Base-by-base conservation (phyloP, 1,140 invertebrate species). In the Eriocheir sinensis region DNA sequence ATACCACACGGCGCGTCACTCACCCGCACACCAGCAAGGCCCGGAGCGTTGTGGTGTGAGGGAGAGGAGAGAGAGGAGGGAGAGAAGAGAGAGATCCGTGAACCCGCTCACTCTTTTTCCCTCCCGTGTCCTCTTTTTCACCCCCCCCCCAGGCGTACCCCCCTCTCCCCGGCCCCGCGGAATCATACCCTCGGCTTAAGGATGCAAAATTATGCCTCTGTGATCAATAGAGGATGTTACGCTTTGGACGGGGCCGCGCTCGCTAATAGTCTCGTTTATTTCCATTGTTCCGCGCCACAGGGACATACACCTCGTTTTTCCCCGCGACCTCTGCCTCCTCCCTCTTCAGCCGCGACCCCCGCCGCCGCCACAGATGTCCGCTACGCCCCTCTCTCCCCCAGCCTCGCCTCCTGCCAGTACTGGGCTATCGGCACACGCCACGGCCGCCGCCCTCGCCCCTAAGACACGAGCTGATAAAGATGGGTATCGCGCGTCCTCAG, bases 181-280 rank as follows among this genome's bases (percentile, higher is more conserved):
- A 95, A 95, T 95, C 95, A 95, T 95, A 95, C 95, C 95, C 94
- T 95, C 89, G 94, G 95, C 94, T 95, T 95, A 95, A 95, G 95
- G 95, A 95, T 95, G 95, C 95, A 95, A 95, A 95, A 95, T 95
- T 95, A 95, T 95, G 95, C 95, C 92, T 94, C 88, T 88, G 95
- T 95, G 95, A 95, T 95, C 95, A 95, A 95, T 95, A 95, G 95
- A 93, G 89, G 94, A 91, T 86, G 94, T 93, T 91, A 95, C 94
- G 95, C 95, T 95, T 86, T 89, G 91, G 89, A 88, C 89, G 92
- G 95, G 94, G 92, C 94, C 94, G 89, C 94, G 95, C 94, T 94
- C 89, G 94, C 95, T 95, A 95, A 95, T 95, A 95, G 94, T 95
- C 94, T 89, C 95, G 95, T 95, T 95, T 95, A 95, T 95, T 95